Base-by-base conservation (phyloP, 1,140 invertebrate genomes). In the Eupeodes corollae region DNA sequence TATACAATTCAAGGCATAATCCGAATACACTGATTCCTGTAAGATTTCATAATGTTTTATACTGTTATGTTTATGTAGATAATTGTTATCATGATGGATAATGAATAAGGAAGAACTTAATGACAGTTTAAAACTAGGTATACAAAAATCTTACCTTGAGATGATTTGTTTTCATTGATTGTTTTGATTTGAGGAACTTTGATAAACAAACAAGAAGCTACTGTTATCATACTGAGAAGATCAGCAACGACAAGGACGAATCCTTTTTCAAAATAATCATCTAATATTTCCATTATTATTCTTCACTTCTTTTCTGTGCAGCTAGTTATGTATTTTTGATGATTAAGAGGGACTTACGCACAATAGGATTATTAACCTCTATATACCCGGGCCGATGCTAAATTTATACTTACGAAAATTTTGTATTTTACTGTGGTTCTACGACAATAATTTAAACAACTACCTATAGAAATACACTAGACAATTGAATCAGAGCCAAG, bases 141-240 rank as follows among this genome's bases (percentile, higher is more conserved):
- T 15, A n/a, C 33, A 42, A 21, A 37, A 40, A 31, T 30, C 35
- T 55, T 73, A 50, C 78, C 78, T 53, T 70, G 69, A 13, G 78
- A 73, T 45, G 72, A 75, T 68, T 80, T 74, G 33, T 75, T 57
- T 49, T 70, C 69, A 13, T 75, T 45, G 46, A 83, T 64, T 37
- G 73, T 79, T 35, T 77, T 62, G 52, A 83, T 82, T 70, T 83
- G 80, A 1, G 80, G 80, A 49, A 82, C 67, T 70, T 83, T 83
- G 52, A 79, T 69, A 44, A 81, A 59, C 45, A 80, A 71, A 61
- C 80, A 80, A 58, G 76, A 73, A 14, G 70, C 63, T 51, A 83
- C 80, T 6, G 78, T 82, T 34, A 80, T 70, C 19, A 82, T 50
- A 55, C 79, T 82, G 32, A 83, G 59, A 44, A 75, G 54, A 58